Percentiles rank a stretch among this genome's conserved stretches.
These are phyloP conservation scores for Erythrocebus patas DNA, from an alignment of 2,113 vertebrate genomes.

Conservation along the genomic window DNA sequence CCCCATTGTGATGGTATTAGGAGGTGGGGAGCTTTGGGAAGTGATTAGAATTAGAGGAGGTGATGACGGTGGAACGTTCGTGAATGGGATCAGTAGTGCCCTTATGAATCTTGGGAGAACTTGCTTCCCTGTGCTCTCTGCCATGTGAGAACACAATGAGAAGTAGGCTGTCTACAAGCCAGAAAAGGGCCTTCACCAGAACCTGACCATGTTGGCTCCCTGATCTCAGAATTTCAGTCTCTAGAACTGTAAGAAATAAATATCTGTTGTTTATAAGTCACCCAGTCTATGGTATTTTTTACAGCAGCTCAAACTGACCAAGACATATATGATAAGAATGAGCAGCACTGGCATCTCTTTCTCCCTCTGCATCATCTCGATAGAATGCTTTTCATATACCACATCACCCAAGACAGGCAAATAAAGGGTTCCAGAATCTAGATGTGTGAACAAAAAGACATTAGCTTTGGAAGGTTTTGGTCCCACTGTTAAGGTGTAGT, in stretches of 20 bases:
- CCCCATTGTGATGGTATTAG: background rate
- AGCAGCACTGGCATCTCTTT: background rate
- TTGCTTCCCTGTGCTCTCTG: background rate
- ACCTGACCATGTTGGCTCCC: background rate
- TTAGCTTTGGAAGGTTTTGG: background rate
- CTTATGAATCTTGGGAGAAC: background rate
- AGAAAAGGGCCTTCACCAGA: background rate
- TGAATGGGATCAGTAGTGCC: background rate
- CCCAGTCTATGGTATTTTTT: background rate
- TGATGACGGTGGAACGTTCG: background rate
- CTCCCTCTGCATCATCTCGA: background rate
- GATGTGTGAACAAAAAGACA: background rate
- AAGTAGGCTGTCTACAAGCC: background rate
- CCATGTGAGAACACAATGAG: background rate
- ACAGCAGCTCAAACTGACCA: background rate
- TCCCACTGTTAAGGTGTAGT: background rate
- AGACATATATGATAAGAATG: background rate
- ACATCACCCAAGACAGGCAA: background rate
- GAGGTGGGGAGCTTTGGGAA: background rate
- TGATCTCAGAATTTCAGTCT: background rate
- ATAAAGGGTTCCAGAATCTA: background rate
- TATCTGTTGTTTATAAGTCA: background rate
- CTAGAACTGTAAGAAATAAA: background rate
- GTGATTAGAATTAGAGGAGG: background rate
- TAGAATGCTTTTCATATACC: background rate